Evolutionary conservation across 2,113 vertebrate species (phyloP).

Genomic region (Zapornia atra): DNA sequence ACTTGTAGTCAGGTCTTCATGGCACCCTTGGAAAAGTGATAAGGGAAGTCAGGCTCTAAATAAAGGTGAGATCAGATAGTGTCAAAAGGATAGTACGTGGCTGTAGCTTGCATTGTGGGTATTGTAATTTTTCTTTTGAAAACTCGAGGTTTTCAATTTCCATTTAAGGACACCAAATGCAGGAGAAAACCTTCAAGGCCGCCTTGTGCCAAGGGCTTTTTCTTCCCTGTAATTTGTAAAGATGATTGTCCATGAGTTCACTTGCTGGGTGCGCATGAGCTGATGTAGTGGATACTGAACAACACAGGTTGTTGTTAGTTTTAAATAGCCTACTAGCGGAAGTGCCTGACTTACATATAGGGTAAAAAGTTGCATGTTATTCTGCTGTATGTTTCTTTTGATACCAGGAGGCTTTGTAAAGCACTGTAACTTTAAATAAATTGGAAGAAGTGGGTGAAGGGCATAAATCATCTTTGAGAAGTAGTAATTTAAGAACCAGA

Average conservation of each 20-base stretch:
- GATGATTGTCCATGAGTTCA: background rate
- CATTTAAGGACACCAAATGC: constrained; percentile 16
- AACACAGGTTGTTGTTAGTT: background rate
- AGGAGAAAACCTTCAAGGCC: background rate
- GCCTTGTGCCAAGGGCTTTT: background rate
- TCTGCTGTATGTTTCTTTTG: background rate
- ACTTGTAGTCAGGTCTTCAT: background rate
- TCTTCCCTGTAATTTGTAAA: constrained; percentile 17
- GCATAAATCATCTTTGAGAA: constrained; percentile 33
- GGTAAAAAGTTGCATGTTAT: background rate
- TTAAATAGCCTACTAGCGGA: background rate
- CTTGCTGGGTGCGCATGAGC: background rate
- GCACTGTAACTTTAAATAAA: background rate
- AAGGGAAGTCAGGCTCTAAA: background rate
- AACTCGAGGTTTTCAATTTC: constrained; percentile 4
- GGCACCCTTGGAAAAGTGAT: background rate
- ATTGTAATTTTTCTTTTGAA: background rate
- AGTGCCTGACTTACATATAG: background rate
- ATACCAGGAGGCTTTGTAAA: constrained; percentile 3
- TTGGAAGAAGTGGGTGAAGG: background rate
- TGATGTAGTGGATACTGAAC: background rate
- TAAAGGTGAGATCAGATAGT: background rate
- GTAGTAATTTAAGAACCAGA: constrained; percentile 41
- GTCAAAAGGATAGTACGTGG: background rate
- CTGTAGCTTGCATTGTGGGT: background rate